Evolutionary conservation across 2,888 invertebrate species (phyloP), one percentile per base, ranked within the genome.

Genomic region (Campoplex capitator): DNA sequence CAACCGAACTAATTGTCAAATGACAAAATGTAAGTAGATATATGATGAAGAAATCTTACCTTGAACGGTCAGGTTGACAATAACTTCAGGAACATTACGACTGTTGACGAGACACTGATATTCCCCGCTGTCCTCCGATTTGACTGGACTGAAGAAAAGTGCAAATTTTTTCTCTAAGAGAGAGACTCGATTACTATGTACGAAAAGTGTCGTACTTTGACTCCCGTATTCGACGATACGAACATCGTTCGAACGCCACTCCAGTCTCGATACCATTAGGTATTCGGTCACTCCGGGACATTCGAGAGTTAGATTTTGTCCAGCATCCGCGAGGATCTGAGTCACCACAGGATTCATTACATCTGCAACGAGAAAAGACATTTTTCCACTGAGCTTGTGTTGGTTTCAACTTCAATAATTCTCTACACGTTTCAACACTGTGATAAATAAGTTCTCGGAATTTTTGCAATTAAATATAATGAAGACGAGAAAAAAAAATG

Each of bases 91-190:
- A 92, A 96, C 95, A 84, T 96, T 96, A 70, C 97, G 95, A 93
- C 96, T 96, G 94, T 97, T 97, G 91, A 97, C 96, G 89, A 97
- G 95, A 91, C 97, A 97, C 90, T 96, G 95, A 92, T 97, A 97
- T 91, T 96, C 96, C 65, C 96, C 96, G 89, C 96, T 96, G 93
- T 97, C 97, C 85, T 95, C 95, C 67, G 96, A 96, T 88, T 95
- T 93, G 11, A 96, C 96, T 73, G 97, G 96, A 91, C 95, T 95
- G 92, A 97, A 96, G 89, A 95, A 95, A 88, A 97, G 95, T 38
- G 96, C 96, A 92, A 96, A 97, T 90, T 95, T 95, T 91, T 96
- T 96, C 89, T 95, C 95, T 85, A 96, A 94, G 83, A 97, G 95
- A 88, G 96, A 95, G 89, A 97, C 95, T 92, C 96, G 95, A 90